Evolutionary conservation across 2,888 invertebrate genomes (phyloP), one percentile per base, ranked within the genome.

Genomic region (Apodemia duryi): DNA sequence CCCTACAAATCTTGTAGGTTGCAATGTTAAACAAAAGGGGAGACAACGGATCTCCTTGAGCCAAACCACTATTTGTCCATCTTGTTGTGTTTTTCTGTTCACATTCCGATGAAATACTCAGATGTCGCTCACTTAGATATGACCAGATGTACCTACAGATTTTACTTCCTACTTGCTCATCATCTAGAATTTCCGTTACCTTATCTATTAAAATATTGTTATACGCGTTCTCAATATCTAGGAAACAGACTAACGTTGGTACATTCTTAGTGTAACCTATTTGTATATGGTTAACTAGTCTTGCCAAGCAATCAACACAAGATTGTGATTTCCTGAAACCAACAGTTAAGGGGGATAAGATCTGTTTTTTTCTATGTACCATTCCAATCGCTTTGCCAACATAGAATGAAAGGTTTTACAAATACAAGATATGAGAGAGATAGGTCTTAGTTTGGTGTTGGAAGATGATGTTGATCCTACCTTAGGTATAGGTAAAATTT

Each of bases 1-100:
- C 3, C 62, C 65, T 13, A 46, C 66, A 67, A 46, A 70, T 66
- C 32, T 52, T 28, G 38, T n/a, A 52, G 1, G 69, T 68, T 9
- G 49, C 65, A 6, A 71, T 63, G 49, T 70, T 70, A 69, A 73
- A 71, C 6, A 72, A 32, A 2, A 71, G 43, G n/a, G 70, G 71
- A 4, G 71, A 71, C 6, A 38, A 70, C 1, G 71, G 71, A 29
- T 71, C 71, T 13, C 69, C 68, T 63, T 69, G 71, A 9, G 71
- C 68, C 29, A 70, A 60, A 4, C 72, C 69, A 29, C 28, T 61
- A n/a, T 64, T 49, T 1, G 72, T 63, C 57, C 51, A 67, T 43
- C 67, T 67, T 9, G 11, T 35, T 1, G 43, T 32, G 35, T 2
- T 35, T 13, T 52, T 29, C 29, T 6, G 11, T 43, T 61, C 43